Evolutionary conservation across 2,113 vertebrate genomes (phyloP).

Genomic region (Polypterus senegalus): DNA sequence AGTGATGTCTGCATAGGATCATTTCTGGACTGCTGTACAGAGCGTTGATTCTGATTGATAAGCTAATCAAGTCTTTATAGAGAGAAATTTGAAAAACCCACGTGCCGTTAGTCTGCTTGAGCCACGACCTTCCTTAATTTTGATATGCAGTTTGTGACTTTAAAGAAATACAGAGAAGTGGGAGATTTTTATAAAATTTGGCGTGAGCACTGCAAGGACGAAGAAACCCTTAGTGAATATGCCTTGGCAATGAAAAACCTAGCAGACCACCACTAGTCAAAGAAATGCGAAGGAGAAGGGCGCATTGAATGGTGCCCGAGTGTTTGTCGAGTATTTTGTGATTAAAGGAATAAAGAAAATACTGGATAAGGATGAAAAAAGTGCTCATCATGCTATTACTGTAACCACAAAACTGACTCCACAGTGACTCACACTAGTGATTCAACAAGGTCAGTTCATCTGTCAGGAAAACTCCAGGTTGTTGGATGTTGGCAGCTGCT

Average conservation of each 20-base stretch:
- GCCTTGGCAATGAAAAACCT: slow-evolving; percentile 96
- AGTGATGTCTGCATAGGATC: no score
- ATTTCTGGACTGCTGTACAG: no score
- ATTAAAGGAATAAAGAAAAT: slow-evolving; percentile 86
- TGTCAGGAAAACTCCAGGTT: slow-evolving; percentile 80
- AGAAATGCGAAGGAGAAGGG: slow-evolving; percentile 83
- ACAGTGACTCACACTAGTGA: slow-evolving; percentile 17
- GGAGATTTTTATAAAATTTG: slow-evolving; percentile 97
- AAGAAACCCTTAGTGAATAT: slow-evolving; percentile 88
- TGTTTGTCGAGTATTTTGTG: slow-evolving; percentile 69
- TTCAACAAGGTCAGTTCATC: slow-evolving; percentile 56
- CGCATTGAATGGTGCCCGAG: slow-evolving; percentile 97
- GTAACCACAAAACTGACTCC: slow-evolving; percentile 44
- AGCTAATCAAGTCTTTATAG: no score
- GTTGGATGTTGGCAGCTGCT: slow-evolving; percentile 96
- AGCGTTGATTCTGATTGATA: no score
- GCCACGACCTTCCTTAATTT: no score
- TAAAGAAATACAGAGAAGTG: slow-evolving; percentile 43
- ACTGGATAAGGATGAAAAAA: slow-evolving; percentile 89
- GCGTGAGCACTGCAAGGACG: slow-evolving; percentile 94
- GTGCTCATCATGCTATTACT: slow-evolving; percentile 47
- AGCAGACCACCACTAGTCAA: slow-evolving; percentile 92
- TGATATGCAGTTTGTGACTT: no score
- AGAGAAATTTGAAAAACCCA: no score
- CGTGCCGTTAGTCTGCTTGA: no score